A percentile compares a stretch with the other conserved stretches of the same genome.
Evolutionary conservation across 2,113 vertebrate genomes (phyloP).

Genomic region (Vidua chalybeata): DNA sequence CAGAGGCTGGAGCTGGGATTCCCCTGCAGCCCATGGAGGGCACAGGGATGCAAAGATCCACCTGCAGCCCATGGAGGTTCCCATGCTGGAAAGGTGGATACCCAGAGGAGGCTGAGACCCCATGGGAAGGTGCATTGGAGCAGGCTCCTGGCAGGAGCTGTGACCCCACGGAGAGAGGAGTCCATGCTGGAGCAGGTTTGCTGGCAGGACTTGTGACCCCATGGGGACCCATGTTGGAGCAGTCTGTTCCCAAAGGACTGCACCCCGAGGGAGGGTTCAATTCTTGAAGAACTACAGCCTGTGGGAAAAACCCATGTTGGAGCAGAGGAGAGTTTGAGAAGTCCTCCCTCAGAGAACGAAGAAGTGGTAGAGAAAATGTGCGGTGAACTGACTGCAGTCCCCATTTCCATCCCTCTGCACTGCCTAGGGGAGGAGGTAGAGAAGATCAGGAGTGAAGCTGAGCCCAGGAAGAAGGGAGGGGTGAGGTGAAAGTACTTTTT

Average conservation of each 20-base stretch:
- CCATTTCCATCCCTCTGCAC: not conserved
- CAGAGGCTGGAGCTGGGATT: fast-evolving
- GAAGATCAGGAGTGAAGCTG: not conserved
- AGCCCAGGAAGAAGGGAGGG: not conserved
- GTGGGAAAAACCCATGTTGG: not conserved
- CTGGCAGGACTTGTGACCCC: not conserved
- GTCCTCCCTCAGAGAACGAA: not conserved
- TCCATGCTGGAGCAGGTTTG: not conserved
- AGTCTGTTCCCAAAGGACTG: not conserved
- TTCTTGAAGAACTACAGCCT: not conserved
- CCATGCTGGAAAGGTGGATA: not conserved
- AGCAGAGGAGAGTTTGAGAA: not conserved
- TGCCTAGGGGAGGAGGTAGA: not conserved
- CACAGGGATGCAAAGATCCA: not conserved
- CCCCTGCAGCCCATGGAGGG: not conserved
- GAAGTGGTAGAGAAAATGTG: not conserved
- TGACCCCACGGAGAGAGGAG: not conserved
- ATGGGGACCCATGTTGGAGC: not conserved
- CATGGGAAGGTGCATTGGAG: not conserved
- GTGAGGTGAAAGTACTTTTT: not conserved
- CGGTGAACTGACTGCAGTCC: not conserved
- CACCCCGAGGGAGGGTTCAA: not conserved
- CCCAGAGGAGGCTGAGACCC: not conserved
- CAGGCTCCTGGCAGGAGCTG: not conserved
- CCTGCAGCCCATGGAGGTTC: not conserved